Evolutionary conservation across 2,888 invertebrate genomes (phyloP), one percentile per base, ranked within the genome.

Genomic region (Torymus aiolomorphi): DNA sequence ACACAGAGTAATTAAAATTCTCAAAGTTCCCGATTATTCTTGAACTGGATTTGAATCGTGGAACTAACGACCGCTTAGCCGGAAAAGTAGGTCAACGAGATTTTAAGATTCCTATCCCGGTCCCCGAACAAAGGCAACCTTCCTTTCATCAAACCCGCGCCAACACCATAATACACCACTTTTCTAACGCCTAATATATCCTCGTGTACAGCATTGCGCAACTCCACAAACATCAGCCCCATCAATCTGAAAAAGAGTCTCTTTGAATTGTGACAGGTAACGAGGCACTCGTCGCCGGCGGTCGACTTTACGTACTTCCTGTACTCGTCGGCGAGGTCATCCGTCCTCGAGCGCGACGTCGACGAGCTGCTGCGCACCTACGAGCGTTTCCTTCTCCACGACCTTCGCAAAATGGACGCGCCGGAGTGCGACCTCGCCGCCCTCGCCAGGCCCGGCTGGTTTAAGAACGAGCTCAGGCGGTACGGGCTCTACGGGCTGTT

Each of bases 281-380:
- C 82, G 5, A 80, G 88, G 49, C 86, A 88, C 59, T 70, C 80
- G 0, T 87, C 88, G 0, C 75, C 85, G 2, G 87, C 87, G 0
- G 78, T 86, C 14, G 88, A 88, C 81, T 84, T 88, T 42, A 85
- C 83, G n/a, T 88, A 88, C 76, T 86, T 88, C 24, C 69, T 87
- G 8, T 88, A 88, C 71, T 82, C 85, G 20, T 88, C 88, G 73
- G 85, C 83, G 0, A 83, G 76, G 16, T 81, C 82, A 1, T 61
- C 82, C 13, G 83, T 87, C 2, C 83, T 88, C 54, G 80, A 85
- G 4, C 49, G 80, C 2, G 66, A 77, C 52, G 86, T 84, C 66
- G 83, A 86, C 1, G 81, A 84, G 20, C 80, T 88, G 5, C 75
- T 87, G 0, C 20, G 72, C 8, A 80, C 72, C 14, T 88, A 88